These are phyloP conservation scores for Mandrillus leucophaeus DNA, from an alignment of 2,113 vertebrate genomes.

Conservation along the genomic window DNA sequence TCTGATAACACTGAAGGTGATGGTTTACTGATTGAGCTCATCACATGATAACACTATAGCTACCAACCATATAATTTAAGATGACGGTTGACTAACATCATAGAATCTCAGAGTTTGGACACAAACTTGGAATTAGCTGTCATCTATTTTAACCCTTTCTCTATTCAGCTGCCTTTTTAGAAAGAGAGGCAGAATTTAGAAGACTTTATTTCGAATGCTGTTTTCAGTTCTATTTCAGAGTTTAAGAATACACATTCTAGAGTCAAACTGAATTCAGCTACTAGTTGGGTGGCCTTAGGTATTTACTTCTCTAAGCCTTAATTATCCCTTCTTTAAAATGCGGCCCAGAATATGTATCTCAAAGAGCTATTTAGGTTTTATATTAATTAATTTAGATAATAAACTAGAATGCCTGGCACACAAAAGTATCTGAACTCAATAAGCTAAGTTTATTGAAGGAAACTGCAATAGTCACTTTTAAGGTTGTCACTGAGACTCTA, in stretches of 20 bases:
- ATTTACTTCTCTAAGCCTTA: conserved; percentile 42
- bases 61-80: conserved; percentile 29
- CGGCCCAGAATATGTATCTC: background rate
- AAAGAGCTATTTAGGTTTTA: background rate
- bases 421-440: conserved; percentile 32
- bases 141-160: conserved; percentile 3
- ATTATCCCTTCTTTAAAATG: conserved; percentile 42
- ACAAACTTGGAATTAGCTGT: conserved; percentile 54
- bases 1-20: conserved; percentile 15
- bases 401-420: background rate
- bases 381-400: conserved; percentile 46
- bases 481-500: conserved; percentile 8
- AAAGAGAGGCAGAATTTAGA: conserved; percentile 23
- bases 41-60: background rate
- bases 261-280: conserved; percentile 27
- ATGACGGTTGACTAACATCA: conserved; percentile 15
- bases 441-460: conserved; percentile 23
- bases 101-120: conserved; percentile 28
- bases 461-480: conserved; percentile 37
- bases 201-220: conserved; percentile 25
- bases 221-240: background rate
- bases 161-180: conserved; percentile 28
- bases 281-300: background rate
- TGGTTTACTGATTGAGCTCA: conserved; percentile 15
- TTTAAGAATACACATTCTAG: background rate